A percentile compares a stretch with the other conserved stretches of the same genome.
Conservation (phyloP, 1,140 invertebrate species). For the Proctacanthus coquilletti region DNA sequence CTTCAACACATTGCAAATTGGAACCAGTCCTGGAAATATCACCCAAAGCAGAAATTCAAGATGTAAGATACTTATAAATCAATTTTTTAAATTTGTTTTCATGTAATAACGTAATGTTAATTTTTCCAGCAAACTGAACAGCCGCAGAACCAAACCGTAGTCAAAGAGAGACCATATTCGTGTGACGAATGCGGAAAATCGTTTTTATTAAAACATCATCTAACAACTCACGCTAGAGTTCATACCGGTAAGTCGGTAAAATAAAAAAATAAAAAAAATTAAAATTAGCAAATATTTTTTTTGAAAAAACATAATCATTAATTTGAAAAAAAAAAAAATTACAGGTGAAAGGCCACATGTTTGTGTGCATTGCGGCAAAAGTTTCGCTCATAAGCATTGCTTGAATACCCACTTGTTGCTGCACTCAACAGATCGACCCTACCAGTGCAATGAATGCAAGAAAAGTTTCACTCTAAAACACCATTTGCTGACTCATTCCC, state of each 20-base stretch:
- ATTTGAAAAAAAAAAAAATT: neutral
- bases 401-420: slow-evolving; percentile 64
- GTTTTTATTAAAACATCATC: slow-evolving; percentile 65
- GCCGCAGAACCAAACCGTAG: slow-evolving; percentile 17
- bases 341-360: slow-evolving; percentile 61
- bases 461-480: slow-evolving; percentile 74
- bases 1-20: slow-evolving; percentile 26
- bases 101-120: slow-evolving; percentile 5
- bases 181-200: slow-evolving; percentile 71
- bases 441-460: slow-evolving; percentile 69
- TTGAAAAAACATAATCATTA: too few relatives aligned
- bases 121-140: slow-evolving; percentile 10
- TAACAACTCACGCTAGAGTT: slow-evolving; percentile 61
- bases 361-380: slow-evolving; percentile 71
- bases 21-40: slow-evolving; percentile 30
- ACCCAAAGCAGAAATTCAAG: slow-evolving; percentile 30
- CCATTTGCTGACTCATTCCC: slow-evolving; percentile 60
- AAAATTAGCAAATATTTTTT: too few relatives aligned
- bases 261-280: neutral
- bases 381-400: slow-evolving; percentile 71
- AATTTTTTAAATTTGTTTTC: slow-evolving; percentile 5
- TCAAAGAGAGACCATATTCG: slow-evolving; percentile 60
- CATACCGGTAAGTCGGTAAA: slow-evolving; percentile 41
- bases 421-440: slow-evolving; percentile 65
- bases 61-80: slow-evolving; percentile 16